Percentiles rank a stretch among this genome's conserved stretches.
These are phyloP conservation scores for Melanostigma gelatinosum DNA, from an alignment of 2,113 vertebrate genomes.

Conservation along the genomic window DNA sequence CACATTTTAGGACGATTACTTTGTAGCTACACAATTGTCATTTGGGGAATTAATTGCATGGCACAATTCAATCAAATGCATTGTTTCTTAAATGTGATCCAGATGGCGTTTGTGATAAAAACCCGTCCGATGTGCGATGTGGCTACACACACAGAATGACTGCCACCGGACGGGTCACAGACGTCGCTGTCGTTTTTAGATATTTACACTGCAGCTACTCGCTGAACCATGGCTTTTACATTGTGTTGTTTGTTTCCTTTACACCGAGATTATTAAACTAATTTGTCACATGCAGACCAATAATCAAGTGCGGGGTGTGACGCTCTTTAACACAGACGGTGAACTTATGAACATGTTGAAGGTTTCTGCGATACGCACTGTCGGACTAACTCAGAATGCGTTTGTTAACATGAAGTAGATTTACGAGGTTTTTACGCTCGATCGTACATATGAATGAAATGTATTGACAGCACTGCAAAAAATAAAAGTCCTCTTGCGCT, in stretches of 20 bases:
- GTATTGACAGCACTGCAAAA: slow-evolving; percentile 7
- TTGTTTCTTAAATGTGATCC: slow-evolving; percentile 12
- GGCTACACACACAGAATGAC: slow-evolving; percentile 4
- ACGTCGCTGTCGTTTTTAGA: neutral
- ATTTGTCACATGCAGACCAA: neutral
- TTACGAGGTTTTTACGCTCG: slow-evolving; percentile 11
- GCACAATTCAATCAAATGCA: neutral
- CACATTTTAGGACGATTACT: slow-evolving; percentile 10
- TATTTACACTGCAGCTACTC: neutral
- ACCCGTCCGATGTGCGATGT: neutral
- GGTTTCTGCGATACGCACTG: neutral
- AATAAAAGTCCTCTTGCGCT: slow-evolving; percentile 43
- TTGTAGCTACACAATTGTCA: slow-evolving; percentile 29
- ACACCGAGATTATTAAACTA: neutral
- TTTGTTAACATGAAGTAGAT: slow-evolving; percentile 20
- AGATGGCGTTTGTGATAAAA: slow-evolving; percentile 12
- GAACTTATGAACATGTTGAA: slow-evolving; percentile 3
- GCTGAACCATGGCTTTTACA: neutral
- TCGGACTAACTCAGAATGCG: slow-evolving; percentile 15
- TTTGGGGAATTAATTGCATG: slow-evolving; percentile 23
- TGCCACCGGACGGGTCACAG: neutral
- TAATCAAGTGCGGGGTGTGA: neutral
- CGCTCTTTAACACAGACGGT: slow-evolving; percentile 30
- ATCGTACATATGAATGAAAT: slow-evolving; percentile 15
- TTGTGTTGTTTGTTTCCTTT: slow-evolving; percentile 6